phyloP scores from a whole-genome alignment of 2,797 vertebrate genomes.

The Gymnoscopelus braueri region DNA sequence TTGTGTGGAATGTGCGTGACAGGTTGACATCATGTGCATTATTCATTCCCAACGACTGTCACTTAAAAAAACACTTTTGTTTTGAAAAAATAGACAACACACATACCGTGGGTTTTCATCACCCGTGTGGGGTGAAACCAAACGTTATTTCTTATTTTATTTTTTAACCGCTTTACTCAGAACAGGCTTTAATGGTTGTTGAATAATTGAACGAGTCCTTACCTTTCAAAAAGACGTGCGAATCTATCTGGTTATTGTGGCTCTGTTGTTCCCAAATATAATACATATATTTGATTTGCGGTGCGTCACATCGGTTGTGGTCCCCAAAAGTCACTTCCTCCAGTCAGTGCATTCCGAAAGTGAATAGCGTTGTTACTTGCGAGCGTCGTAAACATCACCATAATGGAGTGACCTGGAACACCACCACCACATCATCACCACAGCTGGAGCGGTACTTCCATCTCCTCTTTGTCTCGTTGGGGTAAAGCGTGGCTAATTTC shows the following conservation, averaged over 20 bases:
- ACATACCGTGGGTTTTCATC: too few relatives aligned
- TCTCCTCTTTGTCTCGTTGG: slow-evolving; percentile 51
- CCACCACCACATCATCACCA: slow-evolving; percentile 36
- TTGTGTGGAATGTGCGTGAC: too few relatives aligned
- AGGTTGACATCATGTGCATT: too few relatives aligned
- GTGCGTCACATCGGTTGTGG: slow-evolving; percentile 36
- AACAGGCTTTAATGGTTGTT: too few relatives aligned
- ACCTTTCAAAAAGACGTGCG: slow-evolving; percentile 43
- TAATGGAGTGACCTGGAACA: slow-evolving; percentile 50
- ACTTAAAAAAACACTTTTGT: too few relatives aligned
- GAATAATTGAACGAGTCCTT: slow-evolving; percentile 20
- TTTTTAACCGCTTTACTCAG: too few relatives aligned
- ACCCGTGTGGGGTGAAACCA: too few relatives aligned
- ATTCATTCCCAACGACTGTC: too few relatives aligned
- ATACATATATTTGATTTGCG: slow-evolving; percentile 5
- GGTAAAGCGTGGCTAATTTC: slow-evolving; percentile 3
- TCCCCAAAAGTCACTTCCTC: slow-evolving; percentile 48
- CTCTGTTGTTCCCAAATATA: slow-evolving; percentile 23
- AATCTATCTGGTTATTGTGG: not conserved
- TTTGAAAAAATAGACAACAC: too few relatives aligned
- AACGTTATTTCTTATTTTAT: too few relatives aligned
- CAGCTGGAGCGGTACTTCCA: slow-evolving; percentile 55
- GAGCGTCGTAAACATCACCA: slow-evolving; percentile 38
- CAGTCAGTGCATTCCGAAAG: slow-evolving; percentile 63
- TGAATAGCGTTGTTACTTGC: slow-evolving; percentile 6